Evolutionary conservation across 2,888 invertebrate genomes (phyloP).

Genomic region (Drosophila anomalata): DNA sequence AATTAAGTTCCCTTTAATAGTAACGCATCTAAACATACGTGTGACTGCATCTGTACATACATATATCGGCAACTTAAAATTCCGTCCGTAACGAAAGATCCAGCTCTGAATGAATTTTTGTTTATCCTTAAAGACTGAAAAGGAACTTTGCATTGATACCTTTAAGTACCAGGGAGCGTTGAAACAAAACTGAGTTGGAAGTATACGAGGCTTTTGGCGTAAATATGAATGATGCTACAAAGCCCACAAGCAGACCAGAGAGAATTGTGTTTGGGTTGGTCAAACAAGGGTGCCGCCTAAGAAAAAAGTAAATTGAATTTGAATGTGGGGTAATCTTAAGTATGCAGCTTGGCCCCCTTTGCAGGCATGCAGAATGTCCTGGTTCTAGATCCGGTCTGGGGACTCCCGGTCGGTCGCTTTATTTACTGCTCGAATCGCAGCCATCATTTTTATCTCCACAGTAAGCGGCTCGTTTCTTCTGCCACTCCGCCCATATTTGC

Average conservation of each 20-base stretch:
- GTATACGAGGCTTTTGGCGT: constrained; percentile 60
- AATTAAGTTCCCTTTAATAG: no score
- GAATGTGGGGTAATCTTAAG: constrained; percentile 38
- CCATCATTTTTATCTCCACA: constrained; percentile 62
- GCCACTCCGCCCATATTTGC: constrained; percentile 44
- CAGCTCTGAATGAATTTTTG: not conserved
- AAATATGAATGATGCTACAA: constrained; percentile 62
- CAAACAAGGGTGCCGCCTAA: constrained; percentile 47
- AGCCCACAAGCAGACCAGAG: constrained; percentile 50
- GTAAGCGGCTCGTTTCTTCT: constrained; percentile 39
- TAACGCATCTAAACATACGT: no score
- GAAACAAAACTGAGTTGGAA: constrained; percentile 58
- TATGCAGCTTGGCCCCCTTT: not conserved
- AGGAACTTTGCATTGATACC: not conserved
- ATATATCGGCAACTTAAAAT: no score
- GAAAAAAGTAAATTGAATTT: constrained; percentile 69
- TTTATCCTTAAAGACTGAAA: not conserved
- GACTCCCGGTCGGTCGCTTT: constrained; percentile 11
- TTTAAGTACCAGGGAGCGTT: constrained; percentile 25
- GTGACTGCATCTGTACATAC: no score
- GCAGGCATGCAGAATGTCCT: constrained; percentile 19
- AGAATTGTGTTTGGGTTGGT: constrained; percentile 10
- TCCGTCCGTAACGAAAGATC: no score
- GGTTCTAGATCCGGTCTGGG: constrained; percentile 4
- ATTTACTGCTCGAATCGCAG: constrained; percentile 48